Evolutionary conservation across 2,888 invertebrate species (phyloP), one percentile per base, ranked within the genome.

Genomic region (Mimumesa dahlbomi): DNA sequence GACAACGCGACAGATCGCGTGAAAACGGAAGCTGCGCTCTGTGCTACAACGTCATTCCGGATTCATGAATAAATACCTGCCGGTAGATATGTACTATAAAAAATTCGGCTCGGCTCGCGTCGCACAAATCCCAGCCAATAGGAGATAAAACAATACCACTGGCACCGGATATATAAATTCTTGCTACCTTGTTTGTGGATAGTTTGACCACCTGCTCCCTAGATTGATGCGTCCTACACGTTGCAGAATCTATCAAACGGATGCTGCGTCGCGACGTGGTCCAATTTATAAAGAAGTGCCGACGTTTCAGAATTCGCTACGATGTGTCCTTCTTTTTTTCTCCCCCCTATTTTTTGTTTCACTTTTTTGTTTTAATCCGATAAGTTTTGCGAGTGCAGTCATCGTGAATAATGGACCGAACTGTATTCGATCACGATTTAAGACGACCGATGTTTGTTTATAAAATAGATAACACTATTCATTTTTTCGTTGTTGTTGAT

Each of bases 21-120:
- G 19, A 64, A 61, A 69, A 68, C 71, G 50, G 65, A 54, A 71
- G 63, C 61, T 50, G 48, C 61, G 69, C 61, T 49, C n/a, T n/a
- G n/a, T n/a, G 67, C 43, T 61, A 49, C 74, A 63, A 62, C 58
- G 80, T 77, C 71, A 77, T 79, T 79, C 68, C 58, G 58, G 74
- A 74, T 79, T 79, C 79, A 80, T 81, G 75, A 79, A 79, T 81
- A 79, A 79, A 79, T 72, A 61, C 67, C 64, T 68, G 58, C 57
- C 62, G 36, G 31, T 22, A 46, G 70, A 36, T 13, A 54, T 31
- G 6, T 11, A 36, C 36, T 19, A 43, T 13, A 46, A 46, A 46
- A 59, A 34, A 46, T 70, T 49, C 34, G 9, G 52, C 38, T 18
- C n/a, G 38, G 38, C 18, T 57, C 31, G 43, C 56, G 54, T 61